Conservation (phyloP, 2,888 invertebrate genomes). For the Papilio gigon region DNA sequence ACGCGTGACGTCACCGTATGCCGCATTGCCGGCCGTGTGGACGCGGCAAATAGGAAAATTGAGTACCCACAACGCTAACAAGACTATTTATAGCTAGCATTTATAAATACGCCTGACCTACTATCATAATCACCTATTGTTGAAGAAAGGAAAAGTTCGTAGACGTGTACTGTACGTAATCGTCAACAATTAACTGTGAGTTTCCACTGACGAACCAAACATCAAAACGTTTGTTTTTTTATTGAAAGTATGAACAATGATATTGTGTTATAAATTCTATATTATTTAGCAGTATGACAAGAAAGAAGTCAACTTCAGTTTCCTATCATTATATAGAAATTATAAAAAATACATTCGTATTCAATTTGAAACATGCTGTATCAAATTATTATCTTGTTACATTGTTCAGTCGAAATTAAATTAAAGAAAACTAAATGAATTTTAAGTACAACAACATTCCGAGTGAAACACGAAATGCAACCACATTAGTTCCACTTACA, state of each 20-base stretch:
- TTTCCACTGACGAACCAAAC: too few species aligned
- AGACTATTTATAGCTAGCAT: constrained; percentile 38
- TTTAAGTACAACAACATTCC: not conserved
- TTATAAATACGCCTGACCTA: constrained; percentile 36
- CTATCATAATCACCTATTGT: constrained; percentile 27
- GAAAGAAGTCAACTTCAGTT: too few species aligned
- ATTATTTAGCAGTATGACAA: too few species aligned
- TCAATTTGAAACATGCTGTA: not conserved
- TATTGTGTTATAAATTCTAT: too few species aligned
- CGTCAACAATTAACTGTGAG: not conserved
- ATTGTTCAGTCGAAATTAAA: not conserved
- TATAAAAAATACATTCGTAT: too few species aligned
- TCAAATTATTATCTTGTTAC: not conserved
- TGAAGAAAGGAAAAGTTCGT: constrained; percentile 17
- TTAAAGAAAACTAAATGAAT: not conserved
- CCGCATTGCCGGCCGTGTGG: constrained; percentile 37
- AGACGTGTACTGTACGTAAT: not conserved
- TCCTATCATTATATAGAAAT: too few species aligned
- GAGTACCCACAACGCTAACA: constrained; percentile 34
- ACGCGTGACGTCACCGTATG: constrained; percentile 33
- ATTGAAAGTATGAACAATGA: too few species aligned
- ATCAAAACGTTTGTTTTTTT: too few species aligned
- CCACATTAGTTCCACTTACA: constrained; percentile 20
- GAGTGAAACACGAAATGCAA: not conserved
- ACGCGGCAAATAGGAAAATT: constrained; percentile 37